Conservation (phyloP, 2,797 vertebrate genomes). For the Amblyraja radiata region DNA sequence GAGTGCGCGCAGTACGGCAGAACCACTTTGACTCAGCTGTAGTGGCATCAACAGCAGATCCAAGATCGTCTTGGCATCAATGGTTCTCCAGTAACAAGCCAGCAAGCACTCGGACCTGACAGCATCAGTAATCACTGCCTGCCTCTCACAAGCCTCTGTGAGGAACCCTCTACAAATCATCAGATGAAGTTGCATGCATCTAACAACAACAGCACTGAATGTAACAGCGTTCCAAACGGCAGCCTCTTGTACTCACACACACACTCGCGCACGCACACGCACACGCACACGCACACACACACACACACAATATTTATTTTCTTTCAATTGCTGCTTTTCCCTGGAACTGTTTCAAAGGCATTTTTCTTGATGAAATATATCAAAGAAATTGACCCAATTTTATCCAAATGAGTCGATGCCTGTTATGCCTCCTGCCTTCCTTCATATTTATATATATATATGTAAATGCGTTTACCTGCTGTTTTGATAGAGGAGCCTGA, state of each 20-base stretch:
- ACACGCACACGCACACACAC: no score
- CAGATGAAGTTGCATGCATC: neutral
- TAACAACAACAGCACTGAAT: neutral
- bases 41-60: neutral
- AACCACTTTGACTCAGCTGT: neutral
- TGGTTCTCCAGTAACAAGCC: neutral
- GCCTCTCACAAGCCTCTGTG: neutral
- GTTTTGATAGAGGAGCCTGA: no score
- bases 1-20: neutral
- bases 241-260: no score
- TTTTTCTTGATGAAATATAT: neutral
- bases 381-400: neutral
- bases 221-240: neutral
- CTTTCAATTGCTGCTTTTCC: neutral
- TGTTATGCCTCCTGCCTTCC: neutral
- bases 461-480: no score
- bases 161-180: neutral
- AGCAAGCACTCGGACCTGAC: neutral
- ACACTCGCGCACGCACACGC: no score
- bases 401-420: no score
- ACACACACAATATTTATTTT: neutral
- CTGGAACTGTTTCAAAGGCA: neutral
- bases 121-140: neutral
- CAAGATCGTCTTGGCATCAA: neutral
- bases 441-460: no score